phyloP scores from a whole-genome alignment of 2,113 vertebrate genomes.

The Etheostoma cragini region DNA sequence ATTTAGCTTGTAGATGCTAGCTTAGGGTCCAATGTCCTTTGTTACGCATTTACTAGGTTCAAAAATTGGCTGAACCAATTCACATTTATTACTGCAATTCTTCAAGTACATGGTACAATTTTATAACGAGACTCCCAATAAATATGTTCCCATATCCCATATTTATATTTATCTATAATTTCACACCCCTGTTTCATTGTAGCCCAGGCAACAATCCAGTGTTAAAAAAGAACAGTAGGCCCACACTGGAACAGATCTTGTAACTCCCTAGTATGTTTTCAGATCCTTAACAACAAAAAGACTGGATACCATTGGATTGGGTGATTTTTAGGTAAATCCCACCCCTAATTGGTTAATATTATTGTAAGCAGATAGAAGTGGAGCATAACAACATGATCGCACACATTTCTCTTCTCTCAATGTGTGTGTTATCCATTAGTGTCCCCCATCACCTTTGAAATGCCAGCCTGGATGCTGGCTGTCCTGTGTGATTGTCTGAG shows the following conservation, averaged over 20 bases:
- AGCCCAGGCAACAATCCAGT: neutral
- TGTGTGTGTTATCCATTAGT: conserved; percentile 26
- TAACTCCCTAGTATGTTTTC: neutral
- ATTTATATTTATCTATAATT: neutral
- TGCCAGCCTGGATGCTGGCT: conserved; percentile 8
- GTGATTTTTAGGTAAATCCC: neutral
- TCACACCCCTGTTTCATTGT: neutral
- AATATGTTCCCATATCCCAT: neutral
- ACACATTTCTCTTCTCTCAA: neutral
- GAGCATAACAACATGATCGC: conserved; percentile 27
- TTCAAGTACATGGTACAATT: neutral
- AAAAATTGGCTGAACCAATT: neutral
- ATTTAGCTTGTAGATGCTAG: neutral
- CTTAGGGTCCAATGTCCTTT: neutral
- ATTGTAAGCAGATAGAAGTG: neutral
- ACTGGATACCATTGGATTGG: neutral
- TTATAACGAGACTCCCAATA: neutral
- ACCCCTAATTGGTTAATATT: neutral
- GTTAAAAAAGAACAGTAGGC: neutral
- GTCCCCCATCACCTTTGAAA: conserved; percentile 29
- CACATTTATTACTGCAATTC: neutral
- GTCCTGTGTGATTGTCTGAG: conserved; percentile 22
- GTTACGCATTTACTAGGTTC: neutral
- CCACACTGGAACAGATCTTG: neutral
- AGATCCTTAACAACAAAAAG: neutral